Conservation (phyloP, 2,113 vertebrate species). For the Phaethon lepturus region DNA sequence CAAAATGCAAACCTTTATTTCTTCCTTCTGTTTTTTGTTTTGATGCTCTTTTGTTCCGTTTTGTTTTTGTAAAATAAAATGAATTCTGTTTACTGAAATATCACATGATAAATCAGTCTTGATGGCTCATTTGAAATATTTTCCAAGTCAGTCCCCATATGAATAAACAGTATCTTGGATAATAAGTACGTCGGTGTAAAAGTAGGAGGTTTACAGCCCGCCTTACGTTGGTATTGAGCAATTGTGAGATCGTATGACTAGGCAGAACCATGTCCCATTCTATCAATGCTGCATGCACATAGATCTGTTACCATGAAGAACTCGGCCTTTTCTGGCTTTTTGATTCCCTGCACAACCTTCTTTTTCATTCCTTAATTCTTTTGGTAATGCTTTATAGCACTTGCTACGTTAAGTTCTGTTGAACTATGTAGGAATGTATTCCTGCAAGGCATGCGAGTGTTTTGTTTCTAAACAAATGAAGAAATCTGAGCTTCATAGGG, state of each 20-base stretch:
- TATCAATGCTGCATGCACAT: accelerated
- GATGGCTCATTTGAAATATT: background rate
- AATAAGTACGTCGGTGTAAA: background rate
- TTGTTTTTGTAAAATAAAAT: background rate
- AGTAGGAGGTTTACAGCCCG: background rate
- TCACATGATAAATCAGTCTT: background rate
- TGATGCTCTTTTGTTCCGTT: background rate
- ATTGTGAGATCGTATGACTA: background rate
- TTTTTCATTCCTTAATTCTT: background rate
- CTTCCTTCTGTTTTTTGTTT: background rate
- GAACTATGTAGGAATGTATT: background rate
- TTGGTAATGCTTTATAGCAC: background rate
- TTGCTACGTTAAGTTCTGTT: background rate
- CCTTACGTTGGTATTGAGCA: background rate
- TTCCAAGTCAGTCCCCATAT: background rate
- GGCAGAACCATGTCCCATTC: background rate
- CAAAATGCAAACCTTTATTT: background rate
- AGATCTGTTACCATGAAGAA: background rate
- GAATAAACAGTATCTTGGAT: background rate
- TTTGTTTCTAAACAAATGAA: slow-evolving; percentile 27
- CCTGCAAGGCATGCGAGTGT: background rate
- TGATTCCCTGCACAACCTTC: background rate
- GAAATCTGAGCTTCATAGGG: background rate
- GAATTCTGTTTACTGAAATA: background rate
- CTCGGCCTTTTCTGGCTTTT: background rate